Percentiles rank a stretch among this genome's conserved stretches.
Conservation (phyloP, 2,888 invertebrate genomes). For the Pocota personata region DNA sequence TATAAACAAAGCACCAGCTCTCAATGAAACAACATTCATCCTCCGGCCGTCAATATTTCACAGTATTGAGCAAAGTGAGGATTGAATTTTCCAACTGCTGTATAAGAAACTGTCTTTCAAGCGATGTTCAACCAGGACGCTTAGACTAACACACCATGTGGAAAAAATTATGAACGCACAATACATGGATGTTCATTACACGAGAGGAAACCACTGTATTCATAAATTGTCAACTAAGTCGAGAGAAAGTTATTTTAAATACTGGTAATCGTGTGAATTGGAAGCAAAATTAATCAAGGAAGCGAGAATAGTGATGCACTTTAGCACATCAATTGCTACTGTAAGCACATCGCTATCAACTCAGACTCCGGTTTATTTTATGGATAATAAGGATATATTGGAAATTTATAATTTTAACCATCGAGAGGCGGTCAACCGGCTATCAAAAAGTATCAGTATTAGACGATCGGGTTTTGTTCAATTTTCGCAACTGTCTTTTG, state of each 20-base stretch:
- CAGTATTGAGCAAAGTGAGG: slow-evolving; percentile 18
- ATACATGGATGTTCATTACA: slow-evolving; percentile 7
- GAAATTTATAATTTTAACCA: neutral
- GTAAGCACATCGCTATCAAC: neutral
- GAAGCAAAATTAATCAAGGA: neutral
- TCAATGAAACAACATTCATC: neutral
- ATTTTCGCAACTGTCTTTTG: too few relatives aligned
- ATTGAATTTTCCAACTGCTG: slow-evolving; percentile 20
- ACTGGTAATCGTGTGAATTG: neutral
- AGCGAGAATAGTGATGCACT: neutral
- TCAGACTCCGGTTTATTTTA: neutral
- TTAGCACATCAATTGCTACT: neutral
- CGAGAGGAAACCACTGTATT: neutral
- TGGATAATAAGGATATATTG: neutral
- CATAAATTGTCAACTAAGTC: neutral
- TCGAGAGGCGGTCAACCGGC: neutral
- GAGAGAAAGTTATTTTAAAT: neutral
- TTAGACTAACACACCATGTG: neutral
- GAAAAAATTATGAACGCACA: neutral
- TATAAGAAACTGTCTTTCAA: neutral
- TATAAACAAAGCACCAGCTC: neutral
- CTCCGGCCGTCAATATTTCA: slow-evolving; percentile 16
- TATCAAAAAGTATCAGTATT: too few relatives aligned
- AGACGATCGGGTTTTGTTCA: too few relatives aligned
- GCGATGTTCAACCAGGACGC: neutral